Conservation (phyloP, 2,888 invertebrate genomes). For the Sthenelais limicola region DNA sequence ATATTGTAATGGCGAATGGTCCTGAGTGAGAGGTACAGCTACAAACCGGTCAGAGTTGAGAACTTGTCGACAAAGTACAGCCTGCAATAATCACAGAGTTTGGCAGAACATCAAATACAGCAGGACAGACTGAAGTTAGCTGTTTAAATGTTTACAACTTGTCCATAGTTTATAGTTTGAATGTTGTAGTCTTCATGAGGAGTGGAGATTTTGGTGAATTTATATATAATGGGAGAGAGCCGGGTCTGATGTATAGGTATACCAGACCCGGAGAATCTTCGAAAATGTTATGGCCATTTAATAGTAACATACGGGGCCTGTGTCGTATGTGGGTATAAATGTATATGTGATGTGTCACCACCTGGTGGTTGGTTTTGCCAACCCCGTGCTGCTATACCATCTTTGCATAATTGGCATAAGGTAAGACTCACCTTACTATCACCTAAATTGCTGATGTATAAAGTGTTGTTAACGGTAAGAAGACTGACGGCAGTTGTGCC, state of each 20-base stretch:
- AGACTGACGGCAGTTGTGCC: conserved; percentile 75
- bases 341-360: neutral
- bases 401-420: too few relatives aligned
- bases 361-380: too few relatives aligned
- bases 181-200: too few relatives aligned
- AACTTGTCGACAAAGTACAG: conserved; percentile 71
- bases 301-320: too few relatives aligned
- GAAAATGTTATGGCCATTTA: too few relatives aligned
- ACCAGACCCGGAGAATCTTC: neutral
- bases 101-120: neutral
- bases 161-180: too few relatives aligned
- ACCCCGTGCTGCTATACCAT: too few relatives aligned
- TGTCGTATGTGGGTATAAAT: neutral
- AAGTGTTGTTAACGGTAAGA: conserved; percentile 72
- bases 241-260: too few relatives aligned
- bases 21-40: conserved; percentile 72
- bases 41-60: conserved; percentile 59
- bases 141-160: too few relatives aligned
- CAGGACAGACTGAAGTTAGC: too few relatives aligned
- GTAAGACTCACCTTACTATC: conserved; percentile 73
- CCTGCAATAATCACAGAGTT: conserved; percentile 58
- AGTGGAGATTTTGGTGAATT: too few relatives aligned
- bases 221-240: too few relatives aligned
- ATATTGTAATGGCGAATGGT: conserved; percentile 74
- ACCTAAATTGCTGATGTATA: conserved; percentile 75